phyloP scores from a whole-genome alignment of 2,888 invertebrate genomes.

The Drosophila trichaetosa region DNA sequence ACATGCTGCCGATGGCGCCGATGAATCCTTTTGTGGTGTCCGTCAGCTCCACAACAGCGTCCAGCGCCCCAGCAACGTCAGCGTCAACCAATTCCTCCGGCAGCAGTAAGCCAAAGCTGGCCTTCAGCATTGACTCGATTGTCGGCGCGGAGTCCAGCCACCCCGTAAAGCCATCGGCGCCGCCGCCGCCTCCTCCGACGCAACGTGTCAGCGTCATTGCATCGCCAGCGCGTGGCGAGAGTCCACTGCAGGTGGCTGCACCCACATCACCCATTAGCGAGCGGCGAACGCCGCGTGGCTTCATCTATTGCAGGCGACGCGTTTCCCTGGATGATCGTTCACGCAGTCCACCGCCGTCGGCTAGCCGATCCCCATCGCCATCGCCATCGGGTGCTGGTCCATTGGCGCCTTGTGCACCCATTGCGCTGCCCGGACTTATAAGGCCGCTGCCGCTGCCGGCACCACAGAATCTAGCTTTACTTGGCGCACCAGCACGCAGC shows the following conservation, averaged over 20 bases:
- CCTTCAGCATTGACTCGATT: conserved; percentile 97
- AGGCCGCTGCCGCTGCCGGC: conserved; percentile 84
- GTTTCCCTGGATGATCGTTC: conserved; percentile 70
- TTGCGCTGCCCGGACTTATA: conserved; percentile 77
- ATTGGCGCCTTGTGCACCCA: conserved; percentile 35
- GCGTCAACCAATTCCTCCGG: conserved; percentile 54
- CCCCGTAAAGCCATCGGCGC: conserved; percentile 34
- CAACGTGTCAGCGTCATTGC: conserved; percentile 66
- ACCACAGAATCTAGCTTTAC: conserved; percentile 74
- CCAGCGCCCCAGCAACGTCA: conserved; percentile 57
- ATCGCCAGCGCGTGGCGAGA: conserved; percentile 75
- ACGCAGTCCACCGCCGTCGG: conserved; percentile 63
- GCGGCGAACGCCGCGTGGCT: conserved; percentile 71
- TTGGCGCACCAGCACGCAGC: conserved; percentile 45
- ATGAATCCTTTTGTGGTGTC: conserved; percentile 83
- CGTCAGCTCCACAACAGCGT: conserved; percentile 58
- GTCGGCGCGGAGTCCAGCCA: conserved; percentile 87
- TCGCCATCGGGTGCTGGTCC: conserved; percentile 38
- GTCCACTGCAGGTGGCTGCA: conserved; percentile 48
- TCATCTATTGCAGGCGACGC: conserved; percentile 78
- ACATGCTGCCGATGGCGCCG: conserved; percentile 97
- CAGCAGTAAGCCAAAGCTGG: conserved; percentile 94
- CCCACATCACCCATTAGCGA: conserved; percentile 53
- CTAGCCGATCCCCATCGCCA: conserved; percentile 59
- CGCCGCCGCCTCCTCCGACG: conserved; percentile 18